Percentiles rank a stretch among this genome's conserved stretches.
phyloP scores from a whole-genome alignment of 2,113 vertebrate species.

The rabbit (Oryctolagus cuniculus) region DNA sequence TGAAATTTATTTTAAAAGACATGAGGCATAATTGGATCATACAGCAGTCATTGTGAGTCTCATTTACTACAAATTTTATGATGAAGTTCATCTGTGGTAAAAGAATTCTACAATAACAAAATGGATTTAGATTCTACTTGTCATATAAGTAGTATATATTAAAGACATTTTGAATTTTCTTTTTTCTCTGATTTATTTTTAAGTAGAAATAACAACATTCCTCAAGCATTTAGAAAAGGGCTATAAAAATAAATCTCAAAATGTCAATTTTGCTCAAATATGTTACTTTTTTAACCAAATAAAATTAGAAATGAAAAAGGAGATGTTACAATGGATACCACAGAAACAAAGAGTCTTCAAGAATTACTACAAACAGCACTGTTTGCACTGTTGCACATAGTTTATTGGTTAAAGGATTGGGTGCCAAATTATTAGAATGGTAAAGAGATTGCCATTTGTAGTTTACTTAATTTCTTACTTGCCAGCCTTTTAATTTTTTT shows the following conservation, averaged over 20 bases:
- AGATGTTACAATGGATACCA: no score
- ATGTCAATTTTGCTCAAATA: no score
- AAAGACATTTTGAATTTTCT: not conserved
- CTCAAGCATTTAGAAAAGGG: no score
- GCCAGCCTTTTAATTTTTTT: no score
- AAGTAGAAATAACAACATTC: not conserved
- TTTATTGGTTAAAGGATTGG: not conserved
- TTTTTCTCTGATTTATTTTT: not conserved
- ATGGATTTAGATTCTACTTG: not conserved
- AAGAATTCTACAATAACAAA: not conserved
- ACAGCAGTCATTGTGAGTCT: not conserved
- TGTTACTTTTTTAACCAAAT: no score
- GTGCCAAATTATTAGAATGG: not conserved
- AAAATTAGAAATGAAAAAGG: no score
- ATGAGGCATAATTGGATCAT: not conserved
- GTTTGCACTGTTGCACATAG: not conserved
- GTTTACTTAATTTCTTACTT: not conserved
- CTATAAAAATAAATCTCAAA: no score
- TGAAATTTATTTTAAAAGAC: not conserved
- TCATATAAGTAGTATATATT: not conserved
- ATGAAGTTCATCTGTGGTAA: not conserved
- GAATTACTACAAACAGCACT: no score
- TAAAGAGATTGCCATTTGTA: not conserved
- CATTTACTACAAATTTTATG: not conserved
- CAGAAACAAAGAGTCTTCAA: no score